Conservation (phyloP, 2,113 vertebrate genomes). For the Lucifuga dentata region DNA sequence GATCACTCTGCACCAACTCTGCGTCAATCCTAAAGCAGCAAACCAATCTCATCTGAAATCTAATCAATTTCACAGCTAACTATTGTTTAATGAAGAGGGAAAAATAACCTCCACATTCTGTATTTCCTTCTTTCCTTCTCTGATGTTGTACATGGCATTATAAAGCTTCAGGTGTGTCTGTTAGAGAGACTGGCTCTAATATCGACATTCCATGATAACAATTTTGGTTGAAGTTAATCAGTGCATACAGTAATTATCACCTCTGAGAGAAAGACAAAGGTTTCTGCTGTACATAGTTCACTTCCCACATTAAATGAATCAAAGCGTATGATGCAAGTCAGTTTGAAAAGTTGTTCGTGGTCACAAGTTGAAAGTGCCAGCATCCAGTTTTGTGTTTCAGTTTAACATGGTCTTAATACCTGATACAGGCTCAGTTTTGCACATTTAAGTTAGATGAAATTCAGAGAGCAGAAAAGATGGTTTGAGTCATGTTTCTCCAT, state of each 20-base stretch:
- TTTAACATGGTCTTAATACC: too few relatives aligned
- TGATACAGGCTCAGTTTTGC: too few relatives aligned
- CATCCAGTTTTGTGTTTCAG: too few relatives aligned
- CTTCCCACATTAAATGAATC: too few relatives aligned
- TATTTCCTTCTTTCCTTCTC: neutral
- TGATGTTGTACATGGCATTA: neutral
- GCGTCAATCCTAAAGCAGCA: neutral
- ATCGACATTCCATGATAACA: constrained; percentile 13
- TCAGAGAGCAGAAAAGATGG: neutral
- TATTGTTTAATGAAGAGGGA: neutral
- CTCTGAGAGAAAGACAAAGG: neutral
- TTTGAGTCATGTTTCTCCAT: neutral
- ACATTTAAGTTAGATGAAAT: neutral
- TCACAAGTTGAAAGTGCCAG: too few relatives aligned
- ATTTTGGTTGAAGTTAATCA: constrained; percentile 2
- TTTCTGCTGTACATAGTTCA: too few relatives aligned
- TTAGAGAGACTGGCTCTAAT: neutral
- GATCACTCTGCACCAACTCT: neutral
- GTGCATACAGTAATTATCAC: constrained; percentile 19
- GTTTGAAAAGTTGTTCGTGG: too few relatives aligned
- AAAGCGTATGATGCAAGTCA: too few relatives aligned
- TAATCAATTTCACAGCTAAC: neutral
- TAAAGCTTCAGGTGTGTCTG: neutral
- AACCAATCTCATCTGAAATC: neutral
- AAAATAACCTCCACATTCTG: neutral